A percentile compares a stretch with the other conserved stretches of the same genome.
Evolutionary conservation across 1,140 invertebrate genomes (phyloP).

Genomic region (Saccostrea cuccullata): DNA sequence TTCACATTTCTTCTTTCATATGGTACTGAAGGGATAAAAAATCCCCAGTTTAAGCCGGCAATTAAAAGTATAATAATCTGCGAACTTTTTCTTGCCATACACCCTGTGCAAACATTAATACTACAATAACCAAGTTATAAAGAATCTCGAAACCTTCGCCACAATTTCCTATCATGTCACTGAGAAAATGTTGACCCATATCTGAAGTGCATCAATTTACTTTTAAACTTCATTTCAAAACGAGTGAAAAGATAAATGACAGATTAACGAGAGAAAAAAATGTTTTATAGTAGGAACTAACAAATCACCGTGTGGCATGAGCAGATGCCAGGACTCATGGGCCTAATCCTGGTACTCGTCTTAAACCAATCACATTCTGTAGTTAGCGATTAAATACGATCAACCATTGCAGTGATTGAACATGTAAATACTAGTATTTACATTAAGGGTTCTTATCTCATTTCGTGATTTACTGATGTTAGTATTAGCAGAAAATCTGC

Average conservation of each 20-base stretch:
- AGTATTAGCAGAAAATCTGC: background rate
- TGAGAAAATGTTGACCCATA: background rate
- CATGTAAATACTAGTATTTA: conserved; percentile 2
- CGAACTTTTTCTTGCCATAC: background rate
- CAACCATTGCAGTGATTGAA: background rate
- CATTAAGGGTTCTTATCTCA: background rate
- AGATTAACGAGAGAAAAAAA: background rate
- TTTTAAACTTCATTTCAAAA: background rate
- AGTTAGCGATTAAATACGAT: background rate
- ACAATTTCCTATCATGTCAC: no score
- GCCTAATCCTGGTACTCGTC: background rate
- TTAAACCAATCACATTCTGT: background rate
- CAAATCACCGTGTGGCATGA: background rate
- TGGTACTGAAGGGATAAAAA: no score
- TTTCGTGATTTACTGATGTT: background rate
- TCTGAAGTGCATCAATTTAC: background rate
- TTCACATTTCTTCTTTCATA: no score
- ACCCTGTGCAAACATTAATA: background rate
- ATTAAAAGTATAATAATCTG: background rate
- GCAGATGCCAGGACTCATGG: background rate
- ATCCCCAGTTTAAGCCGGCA: no score
- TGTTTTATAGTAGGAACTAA: background rate
- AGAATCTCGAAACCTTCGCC: no score
- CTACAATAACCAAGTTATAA: no score
- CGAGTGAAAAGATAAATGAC: background rate